Evolutionary conservation across 2,113 vertebrate species (phyloP), one percentile per base, ranked within the genome.

Genomic region (Rutilus rutilus): DNA sequence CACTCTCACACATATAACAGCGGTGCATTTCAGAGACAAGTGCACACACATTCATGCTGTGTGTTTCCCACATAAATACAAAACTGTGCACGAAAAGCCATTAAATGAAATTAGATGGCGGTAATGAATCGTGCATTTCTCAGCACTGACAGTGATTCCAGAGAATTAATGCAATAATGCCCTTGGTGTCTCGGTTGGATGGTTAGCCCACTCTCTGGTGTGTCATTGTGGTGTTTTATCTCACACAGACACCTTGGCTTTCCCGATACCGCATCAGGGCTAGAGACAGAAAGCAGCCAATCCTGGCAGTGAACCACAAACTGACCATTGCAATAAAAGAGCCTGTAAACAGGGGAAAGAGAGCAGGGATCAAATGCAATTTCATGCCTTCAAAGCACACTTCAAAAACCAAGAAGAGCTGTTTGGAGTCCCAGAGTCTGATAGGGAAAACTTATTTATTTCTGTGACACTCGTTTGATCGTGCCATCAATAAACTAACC

Each of bases 271-370:
- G 87, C 91, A 94, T 87, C 85, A 45, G 75, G 62, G 45, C 67
- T 7, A 39, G 87, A 92, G 90, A 94, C 91, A 93, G 90, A 94
- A 94, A 87, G 84, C 88, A 88, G 45, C 69, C 89, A 92, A 93
- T 92, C 92, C 91, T 93, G 91, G 91, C 93, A 90, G 87, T 92
- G 91, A 95, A 95, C 93, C 93, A 93, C 92, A 94, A 92, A 95
- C 93, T 95, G 96, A 96, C 95, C 96, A 94, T 95, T 95, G 94
- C 93, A 95, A 95, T 95, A 94, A 93, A 94, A 95, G 93, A 96
- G 90, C 93, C 89, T 90, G 91, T 17, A 74, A 87, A 95, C 25
- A 27, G 23, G 21, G 77, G 36, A 84, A 60, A 59, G 45, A 95
- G 30, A 42, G 65, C 50, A 42, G 21, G 50, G 93, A 92, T 77